A percentile compares a stretch with the other conserved stretches of the same genome.
Conservation (phyloP, 1,140 invertebrate species). For the Neotoxoptera formosana region DNA sequence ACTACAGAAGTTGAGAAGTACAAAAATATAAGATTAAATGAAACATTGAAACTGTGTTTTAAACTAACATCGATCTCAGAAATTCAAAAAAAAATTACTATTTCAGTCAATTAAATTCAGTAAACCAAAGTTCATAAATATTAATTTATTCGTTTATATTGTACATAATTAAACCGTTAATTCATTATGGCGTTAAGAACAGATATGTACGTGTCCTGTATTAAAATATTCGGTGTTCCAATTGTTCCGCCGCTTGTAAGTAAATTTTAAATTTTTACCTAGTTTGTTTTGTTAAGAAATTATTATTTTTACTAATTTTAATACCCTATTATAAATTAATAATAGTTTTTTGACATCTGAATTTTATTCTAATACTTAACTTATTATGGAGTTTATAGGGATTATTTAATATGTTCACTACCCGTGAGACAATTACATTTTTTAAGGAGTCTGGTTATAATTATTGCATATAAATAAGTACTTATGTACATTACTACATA, state of each 20-base stretch:
- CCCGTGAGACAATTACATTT: background rate
- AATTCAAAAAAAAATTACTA: background rate
- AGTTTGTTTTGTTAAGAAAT: background rate
- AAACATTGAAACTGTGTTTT: background rate
- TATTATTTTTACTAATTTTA: background rate
- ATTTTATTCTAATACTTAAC: background rate
- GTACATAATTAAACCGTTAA: background rate
- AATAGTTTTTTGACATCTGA: background rate
- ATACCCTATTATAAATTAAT: background rate
- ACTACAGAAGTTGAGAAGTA: background rate
- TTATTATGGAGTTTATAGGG: background rate
- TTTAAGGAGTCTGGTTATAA: background rate
- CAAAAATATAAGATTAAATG: background rate
- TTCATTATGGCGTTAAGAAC: background rate
- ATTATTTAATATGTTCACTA: background rate
- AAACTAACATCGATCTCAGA: background rate
- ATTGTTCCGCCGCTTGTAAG: slow-evolving; percentile 47
- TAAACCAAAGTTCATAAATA: background rate
- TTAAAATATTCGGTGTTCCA: slow-evolving; percentile 45
- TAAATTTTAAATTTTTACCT: background rate
- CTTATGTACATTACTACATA: background rate
- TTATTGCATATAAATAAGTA: background rate
- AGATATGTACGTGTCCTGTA: slow-evolving; percentile 35
- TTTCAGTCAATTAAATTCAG: background rate
- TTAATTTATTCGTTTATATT: background rate